Evolutionary conservation across 2,797 vertebrate genomes (phyloP), one percentile per base, ranked within the genome.

Genomic region (Smutsia temminckii): DNA sequence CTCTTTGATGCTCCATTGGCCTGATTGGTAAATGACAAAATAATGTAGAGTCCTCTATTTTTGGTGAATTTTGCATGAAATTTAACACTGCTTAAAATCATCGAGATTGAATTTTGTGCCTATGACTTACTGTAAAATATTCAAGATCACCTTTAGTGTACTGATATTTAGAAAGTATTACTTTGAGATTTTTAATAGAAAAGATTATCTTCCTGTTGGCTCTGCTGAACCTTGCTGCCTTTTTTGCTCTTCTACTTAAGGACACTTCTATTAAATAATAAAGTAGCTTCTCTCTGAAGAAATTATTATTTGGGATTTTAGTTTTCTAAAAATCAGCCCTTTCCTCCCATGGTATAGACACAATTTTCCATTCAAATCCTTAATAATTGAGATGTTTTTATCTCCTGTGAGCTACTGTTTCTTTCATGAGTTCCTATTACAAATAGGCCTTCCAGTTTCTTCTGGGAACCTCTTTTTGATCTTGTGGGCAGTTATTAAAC

Each of bases 391-490:
- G 21, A 3, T 63, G 23, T 7, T 96, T 40, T 87, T 42, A 55
- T 86, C 25, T 72, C 40, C 14, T 46, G 66, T 55, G n/a, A 91
- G 34, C 46, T 40, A 18, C 77, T 18, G 12, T 85, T 95, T 89
- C 34, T 90, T 69, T 49, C 23, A 0, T 1, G 37, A 91, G 81
- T 29, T 91, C 94, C 42, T 87, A 6, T 69, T 96, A 34, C 40
- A 96, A 74, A 78, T 61, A 75, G 86, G 51, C 84, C 61, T 97
- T 97, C 34, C 2, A 9, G 80, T 98, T 95, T 68, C 51, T 97
- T 96, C 68, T 94, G 72, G 83, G 93, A 89, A 95, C 97, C n/a
- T 93, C 94, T 95, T 97, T 96, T 95, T 97, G 95, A 97, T 68
- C 80, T 57, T 69, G 21, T 0, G 64, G 95, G 3, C 17, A 95